phyloP scores from a whole-genome alignment of 2,113 vertebrate species.

The Bostrychus sinensis region DNA sequence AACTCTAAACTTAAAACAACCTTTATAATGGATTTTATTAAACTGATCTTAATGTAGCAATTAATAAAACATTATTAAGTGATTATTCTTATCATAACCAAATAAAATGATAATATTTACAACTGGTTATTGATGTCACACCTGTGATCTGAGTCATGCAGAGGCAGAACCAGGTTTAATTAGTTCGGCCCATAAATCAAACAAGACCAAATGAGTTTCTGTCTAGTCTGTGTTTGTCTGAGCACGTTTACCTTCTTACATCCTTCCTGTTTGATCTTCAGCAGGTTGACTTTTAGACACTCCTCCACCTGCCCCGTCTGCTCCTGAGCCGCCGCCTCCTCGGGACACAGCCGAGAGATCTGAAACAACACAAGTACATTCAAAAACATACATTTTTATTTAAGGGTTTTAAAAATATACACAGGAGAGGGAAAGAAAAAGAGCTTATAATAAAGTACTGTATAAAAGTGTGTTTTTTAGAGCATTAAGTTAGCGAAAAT shows the following conservation, averaged over 20 bases:
- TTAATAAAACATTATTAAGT: too few species aligned
- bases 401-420: not conserved
- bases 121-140: too few species aligned
- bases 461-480: too few species aligned
- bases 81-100: too few species aligned
- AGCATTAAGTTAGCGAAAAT: too few species aligned
- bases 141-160: too few species aligned
- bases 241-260: slow-evolving; percentile 89
- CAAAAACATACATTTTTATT: not conserved
- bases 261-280: slow-evolving; percentile 90
- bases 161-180: not conserved
- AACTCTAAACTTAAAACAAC: too few species aligned
- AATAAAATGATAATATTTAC: too few species aligned
- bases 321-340: slow-evolving; percentile 96
- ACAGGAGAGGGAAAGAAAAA: not conserved
- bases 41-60: too few species aligned
- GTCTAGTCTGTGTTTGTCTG: not conserved
- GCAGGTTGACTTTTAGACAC: slow-evolving; percentile 95
- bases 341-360: slow-evolving; percentile 91
- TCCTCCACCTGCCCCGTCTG: slow-evolving; percentile 98
- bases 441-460: too few species aligned
- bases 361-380: slow-evolving; percentile 62
- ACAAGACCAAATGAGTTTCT: not conserved
- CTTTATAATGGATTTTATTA: too few species aligned
- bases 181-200: too few species aligned